Conservation (phyloP, 2,888 invertebrate species). For the Melanchra persicariae region DNA sequence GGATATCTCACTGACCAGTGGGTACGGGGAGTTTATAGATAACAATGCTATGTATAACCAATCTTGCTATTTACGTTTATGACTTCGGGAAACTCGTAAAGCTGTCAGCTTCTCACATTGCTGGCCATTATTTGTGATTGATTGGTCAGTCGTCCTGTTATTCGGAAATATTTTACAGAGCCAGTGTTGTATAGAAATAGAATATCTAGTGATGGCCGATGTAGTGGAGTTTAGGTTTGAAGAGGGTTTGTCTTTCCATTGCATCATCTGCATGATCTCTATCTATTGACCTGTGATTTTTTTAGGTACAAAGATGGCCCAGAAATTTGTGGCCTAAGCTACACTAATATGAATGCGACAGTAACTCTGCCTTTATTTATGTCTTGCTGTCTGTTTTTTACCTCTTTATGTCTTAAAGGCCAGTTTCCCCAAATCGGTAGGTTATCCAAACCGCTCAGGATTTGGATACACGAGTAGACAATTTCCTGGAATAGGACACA, state of each 20-base stretch:
- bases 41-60: constrained; percentile 8
- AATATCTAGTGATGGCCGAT: not conserved
- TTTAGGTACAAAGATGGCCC: not conserved
- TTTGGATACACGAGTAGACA: too few relatives aligned
- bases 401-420: too few relatives aligned
- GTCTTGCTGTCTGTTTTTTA: too few relatives aligned
- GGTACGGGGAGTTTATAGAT: constrained; percentile 5
- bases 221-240: not conserved
- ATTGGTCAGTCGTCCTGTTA: not conserved
- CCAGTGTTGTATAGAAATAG: not conserved
- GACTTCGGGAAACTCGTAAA: constrained; percentile 12
- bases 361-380: too few relatives aligned
- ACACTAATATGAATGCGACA: not conserved
- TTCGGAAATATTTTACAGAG: not conserved
- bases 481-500: too few relatives aligned
- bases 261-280: not conserved
- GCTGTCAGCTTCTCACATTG: not conserved
- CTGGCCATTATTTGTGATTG: constrained; percentile 1
- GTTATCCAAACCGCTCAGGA: too few relatives aligned
- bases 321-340: not conserved
- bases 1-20: constrained; percentile 48
- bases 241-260: not conserved
- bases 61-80: constrained; percentile 8
- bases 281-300: not conserved
- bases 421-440: too few relatives aligned